phyloP scores from a whole-genome alignment of 2,888 invertebrate genomes.

The Macrophya alboannulata region DNA sequence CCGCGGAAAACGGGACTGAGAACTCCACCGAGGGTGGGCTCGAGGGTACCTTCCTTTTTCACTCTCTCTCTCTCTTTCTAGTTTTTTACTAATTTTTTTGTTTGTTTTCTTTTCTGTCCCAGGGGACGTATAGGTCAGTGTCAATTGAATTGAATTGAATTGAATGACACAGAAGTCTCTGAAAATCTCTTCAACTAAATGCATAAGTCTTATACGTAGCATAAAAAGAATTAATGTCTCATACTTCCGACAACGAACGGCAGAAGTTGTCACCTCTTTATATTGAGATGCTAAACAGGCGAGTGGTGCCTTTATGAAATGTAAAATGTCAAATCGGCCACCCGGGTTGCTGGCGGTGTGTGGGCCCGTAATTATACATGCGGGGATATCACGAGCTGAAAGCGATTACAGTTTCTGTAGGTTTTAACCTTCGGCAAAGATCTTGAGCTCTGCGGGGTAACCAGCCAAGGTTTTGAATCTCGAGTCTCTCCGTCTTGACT shows the following conservation, averaged over 20 bases:
- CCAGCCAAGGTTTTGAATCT: not conserved
- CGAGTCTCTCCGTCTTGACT: conserved; percentile 24
- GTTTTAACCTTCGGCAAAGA: conserved; percentile 34
- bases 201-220: not conserved
- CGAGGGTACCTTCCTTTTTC: conserved; percentile 62
- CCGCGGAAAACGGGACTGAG: conserved; percentile 63
- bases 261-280: conserved; percentile 12
- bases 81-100: not conserved
- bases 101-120: not conserved
- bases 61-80: not conserved
- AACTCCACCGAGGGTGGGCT: conserved; percentile 39
- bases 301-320: not conserved
- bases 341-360: conserved; percentile 30
- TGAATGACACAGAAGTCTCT: not conserved
- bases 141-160: not conserved
- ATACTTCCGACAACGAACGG: not conserved
- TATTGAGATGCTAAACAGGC: conserved; percentile 53
- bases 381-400: conserved; percentile 4
- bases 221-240: not conserved
- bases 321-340: conserved; percentile 43
- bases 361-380: conserved; percentile 36
- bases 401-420: conserved; percentile 18
- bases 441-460: conserved; percentile 11
- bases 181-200: not conserved
- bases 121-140: not conserved